Conservation (phyloP, 2,113 vertebrate genomes). For the Stegostoma tigrinum region DNA sequence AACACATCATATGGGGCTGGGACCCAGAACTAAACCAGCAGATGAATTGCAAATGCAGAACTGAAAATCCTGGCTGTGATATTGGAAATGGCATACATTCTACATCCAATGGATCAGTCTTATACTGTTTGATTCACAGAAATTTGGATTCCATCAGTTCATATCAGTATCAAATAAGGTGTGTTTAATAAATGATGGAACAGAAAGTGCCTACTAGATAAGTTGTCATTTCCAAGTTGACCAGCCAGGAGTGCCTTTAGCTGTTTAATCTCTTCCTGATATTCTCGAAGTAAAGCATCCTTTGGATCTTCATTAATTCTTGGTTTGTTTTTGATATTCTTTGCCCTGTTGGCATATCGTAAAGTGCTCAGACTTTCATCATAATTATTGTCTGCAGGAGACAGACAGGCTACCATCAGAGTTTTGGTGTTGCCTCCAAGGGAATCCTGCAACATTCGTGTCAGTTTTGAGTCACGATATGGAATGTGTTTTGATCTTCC, state of each 20-base stretch:
- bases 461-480: slow-evolving; percentile 81
- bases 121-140: background rate
- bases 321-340: slow-evolving; percentile 81
- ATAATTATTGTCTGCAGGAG: slow-evolving; percentile 75
- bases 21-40: background rate
- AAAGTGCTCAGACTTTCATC: slow-evolving; percentile 79
- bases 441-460: slow-evolving; percentile 81
- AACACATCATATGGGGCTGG: background rate
- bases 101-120: background rate
- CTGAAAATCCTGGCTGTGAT: background rate
- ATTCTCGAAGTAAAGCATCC: slow-evolving; percentile 77
- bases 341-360: slow-evolving; percentile 69
- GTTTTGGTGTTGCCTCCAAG: slow-evolving; percentile 81
- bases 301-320: slow-evolving; percentile 80
- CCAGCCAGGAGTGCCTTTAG: slow-evolving; percentile 64
- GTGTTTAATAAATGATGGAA: background rate
- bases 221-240: slow-evolving; percentile 50
- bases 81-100: background rate
- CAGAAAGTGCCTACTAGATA: slow-evolving; percentile 51
- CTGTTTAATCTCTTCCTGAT: slow-evolving; percentile 79
- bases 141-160: background rate
- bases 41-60: background rate
- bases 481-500: slow-evolving; percentile 74
- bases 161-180: background rate
- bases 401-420: slow-evolving; percentile 80